Conservation (phyloP, 2,113 vertebrate genomes). For the Pelvicachromis taeniatus region DNA sequence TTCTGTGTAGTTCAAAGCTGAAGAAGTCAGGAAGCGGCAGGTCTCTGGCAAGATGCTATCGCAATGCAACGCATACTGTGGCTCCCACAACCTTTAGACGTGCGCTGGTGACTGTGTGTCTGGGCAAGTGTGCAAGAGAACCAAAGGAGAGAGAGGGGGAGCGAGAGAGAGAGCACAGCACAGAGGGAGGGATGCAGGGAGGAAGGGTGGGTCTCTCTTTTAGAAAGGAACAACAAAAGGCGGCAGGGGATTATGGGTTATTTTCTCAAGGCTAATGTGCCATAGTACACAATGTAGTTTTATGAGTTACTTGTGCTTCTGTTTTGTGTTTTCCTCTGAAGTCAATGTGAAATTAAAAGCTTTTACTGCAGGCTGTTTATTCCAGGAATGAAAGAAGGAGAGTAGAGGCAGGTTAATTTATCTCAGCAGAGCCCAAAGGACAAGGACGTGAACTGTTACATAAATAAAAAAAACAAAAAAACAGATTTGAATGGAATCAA, state of each 20-base stretch:
- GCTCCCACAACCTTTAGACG: constrained; percentile 10
- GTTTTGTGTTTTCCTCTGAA: constrained; percentile 1
- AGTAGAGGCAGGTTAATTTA: not conserved
- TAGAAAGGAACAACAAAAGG: constrained; percentile 35
- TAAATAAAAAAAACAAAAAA: not conserved
- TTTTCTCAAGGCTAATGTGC: constrained; percentile 31
- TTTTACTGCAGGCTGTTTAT: constrained; percentile 15
- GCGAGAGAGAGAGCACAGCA: not conserved
- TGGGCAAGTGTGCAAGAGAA: constrained; percentile 17
- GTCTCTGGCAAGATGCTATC: constrained; percentile 12
- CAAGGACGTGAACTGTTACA: constrained; percentile 10
- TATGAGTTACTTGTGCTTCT: not conserved
- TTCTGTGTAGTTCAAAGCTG: not conserved
- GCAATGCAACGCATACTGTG: not conserved
- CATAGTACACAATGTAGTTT: not conserved
- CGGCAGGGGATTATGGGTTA: constrained; percentile 27
- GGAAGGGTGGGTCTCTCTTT: constrained; percentile 33
- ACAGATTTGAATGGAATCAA: not conserved
- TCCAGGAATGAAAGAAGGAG: not conserved
- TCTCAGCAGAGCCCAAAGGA: not conserved
- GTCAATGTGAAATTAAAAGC: constrained; percentile 23
- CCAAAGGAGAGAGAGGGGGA: not conserved
- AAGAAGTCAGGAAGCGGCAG: constrained; percentile 9
- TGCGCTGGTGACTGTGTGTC: not conserved
- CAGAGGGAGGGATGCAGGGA: not conserved